Evolutionary conservation across 2,113 vertebrate species (phyloP).

Genomic region (Scalopus aquaticus): DNA sequence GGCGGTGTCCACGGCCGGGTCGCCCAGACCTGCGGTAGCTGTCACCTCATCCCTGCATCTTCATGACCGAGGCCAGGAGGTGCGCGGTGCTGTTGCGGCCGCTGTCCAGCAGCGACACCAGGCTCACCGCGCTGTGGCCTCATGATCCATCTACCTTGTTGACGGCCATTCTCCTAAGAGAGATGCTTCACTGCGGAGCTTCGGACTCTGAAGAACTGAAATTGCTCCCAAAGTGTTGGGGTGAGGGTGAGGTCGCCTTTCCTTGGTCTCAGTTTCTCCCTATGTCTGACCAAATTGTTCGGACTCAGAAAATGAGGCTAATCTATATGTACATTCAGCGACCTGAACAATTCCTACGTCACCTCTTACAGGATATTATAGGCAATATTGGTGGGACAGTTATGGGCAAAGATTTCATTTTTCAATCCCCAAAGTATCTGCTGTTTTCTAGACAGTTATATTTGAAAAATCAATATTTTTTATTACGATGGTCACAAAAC

Average conservation of each 20-base stretch:
- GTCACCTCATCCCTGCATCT: no score
- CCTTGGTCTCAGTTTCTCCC: neutral
- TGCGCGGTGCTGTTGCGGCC: no score
- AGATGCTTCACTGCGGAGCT: neutral
- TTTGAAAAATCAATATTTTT: neutral
- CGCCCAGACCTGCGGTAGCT: neutral
- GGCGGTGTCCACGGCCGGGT: neutral
- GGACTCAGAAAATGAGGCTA: neutral
- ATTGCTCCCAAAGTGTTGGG: neutral
- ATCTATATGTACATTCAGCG: neutral
- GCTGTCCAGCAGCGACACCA: no score
- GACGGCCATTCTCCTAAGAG: neutral
- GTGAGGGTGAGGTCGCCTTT: neutral
- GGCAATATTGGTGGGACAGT: neutral
- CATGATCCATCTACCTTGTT: neutral
- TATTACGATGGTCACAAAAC: neutral
- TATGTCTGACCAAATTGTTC: neutral
- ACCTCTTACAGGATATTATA: accelerated
- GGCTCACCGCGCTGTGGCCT: no score
- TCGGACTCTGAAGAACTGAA: neutral
- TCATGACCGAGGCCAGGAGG: no score
- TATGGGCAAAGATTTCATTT: neutral
- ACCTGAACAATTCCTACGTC: accelerated
- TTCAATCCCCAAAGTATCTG: neutral
- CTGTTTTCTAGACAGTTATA: neutral